Conservation (phyloP, 1,140 invertebrate species). For the Solenopsis invicta region DNA sequence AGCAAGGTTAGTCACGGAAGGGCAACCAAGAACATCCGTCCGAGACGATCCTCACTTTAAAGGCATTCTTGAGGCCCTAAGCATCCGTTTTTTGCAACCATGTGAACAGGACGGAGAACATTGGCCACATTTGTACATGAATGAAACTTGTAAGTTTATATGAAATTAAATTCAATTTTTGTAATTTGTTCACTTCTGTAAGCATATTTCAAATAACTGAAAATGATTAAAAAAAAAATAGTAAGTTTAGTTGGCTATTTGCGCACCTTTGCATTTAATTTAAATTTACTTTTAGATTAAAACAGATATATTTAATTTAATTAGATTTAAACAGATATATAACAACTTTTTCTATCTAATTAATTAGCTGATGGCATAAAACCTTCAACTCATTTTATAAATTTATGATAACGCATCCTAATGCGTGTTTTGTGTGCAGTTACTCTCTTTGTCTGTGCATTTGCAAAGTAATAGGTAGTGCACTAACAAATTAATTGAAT, state of each 20-base stretch:
- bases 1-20: conserved; percentile 74
- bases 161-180: neutral
- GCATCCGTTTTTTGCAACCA: conserved; percentile 86
- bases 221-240: neutral
- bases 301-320: neutral
- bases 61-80: conserved; percentile 84
- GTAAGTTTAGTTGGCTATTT: too few relatives aligned
- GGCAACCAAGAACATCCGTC: conserved; percentile 61
- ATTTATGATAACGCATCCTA: neutral
- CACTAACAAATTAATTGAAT: conserved; percentile 46
- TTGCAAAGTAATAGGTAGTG: conserved; percentile 27
- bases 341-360: neutral
- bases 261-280: neutral
- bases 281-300: neutral
- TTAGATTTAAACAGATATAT: neutral
- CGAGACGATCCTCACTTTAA: conserved; percentile 78
- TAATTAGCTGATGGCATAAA: neutral
- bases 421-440: neutral
- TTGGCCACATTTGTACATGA: conserved; percentile 89
- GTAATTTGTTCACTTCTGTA: neutral
- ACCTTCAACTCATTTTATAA: neutral
- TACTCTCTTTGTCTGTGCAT: conserved; percentile 9
- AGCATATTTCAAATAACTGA: neutral
- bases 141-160: conserved; percentile 90
- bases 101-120: conserved; percentile 86